Evolutionary conservation across 1,140 invertebrate genomes (phyloP).

Genomic region (Bombus confusus): DNA sequence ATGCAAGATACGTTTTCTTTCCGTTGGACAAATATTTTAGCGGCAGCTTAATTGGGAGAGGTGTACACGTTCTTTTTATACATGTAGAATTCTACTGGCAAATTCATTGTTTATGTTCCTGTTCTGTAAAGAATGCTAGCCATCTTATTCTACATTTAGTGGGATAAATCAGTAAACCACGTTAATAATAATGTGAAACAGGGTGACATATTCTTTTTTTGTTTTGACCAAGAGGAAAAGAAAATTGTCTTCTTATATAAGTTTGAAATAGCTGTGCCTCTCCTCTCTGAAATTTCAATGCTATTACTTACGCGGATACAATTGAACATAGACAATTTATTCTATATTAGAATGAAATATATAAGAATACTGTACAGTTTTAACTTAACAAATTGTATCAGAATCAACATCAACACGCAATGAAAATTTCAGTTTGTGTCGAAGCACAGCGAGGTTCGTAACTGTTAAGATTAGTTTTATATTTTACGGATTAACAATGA

Average conservation of each 20-base stretch:
- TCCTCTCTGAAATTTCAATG: conserved; percentile 59
- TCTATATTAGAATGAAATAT: conserved; percentile 73
- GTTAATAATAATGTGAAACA: conserved; percentile 73
- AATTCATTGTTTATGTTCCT: conserved; percentile 77
- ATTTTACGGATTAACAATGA: conserved; percentile 42
- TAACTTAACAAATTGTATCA: conserved; percentile 67
- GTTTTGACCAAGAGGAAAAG: conserved; percentile 53
- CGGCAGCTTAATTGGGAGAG: conserved; percentile 69
- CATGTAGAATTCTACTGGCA: conserved; percentile 57
- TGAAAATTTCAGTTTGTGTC: conserved; percentile 57
- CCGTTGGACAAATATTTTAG: conserved; percentile 50
- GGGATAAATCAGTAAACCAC: conserved; percentile 55
- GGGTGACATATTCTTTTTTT: conserved; percentile 70
- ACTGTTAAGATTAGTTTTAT: conserved; percentile 63
- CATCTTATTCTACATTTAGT: conserved; percentile 64
- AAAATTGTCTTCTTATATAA: conserved; percentile 53
- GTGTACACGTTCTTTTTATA: conserved; percentile 67
- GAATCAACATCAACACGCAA: conserved; percentile 12
- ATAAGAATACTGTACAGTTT: conserved; percentile 66
- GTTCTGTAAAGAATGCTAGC: conserved; percentile 71
- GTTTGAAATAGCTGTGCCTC: conserved; percentile 55
- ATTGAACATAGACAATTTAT: conserved; percentile 70
- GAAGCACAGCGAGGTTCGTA: conserved; percentile 48
- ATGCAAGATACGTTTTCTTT: conserved; percentile 59
- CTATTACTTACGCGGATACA: conserved; percentile 55